Evolutionary conservation across 2,888 invertebrate species (phyloP), one percentile per base, ranked within the genome.

Genomic region (Enchytraeus crypticus): DNA sequence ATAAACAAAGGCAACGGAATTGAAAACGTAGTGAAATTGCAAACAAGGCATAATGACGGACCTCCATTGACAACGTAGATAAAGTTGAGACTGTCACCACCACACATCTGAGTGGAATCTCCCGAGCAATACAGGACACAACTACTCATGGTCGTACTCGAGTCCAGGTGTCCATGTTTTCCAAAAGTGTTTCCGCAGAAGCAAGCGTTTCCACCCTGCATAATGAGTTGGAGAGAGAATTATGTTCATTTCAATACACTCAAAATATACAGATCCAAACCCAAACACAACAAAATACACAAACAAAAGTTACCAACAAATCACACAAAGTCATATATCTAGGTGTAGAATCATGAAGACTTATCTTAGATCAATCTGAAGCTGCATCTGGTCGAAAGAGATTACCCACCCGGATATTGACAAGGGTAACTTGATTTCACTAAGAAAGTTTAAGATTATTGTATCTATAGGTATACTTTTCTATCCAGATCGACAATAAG

Each of bases 151-250:
- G 32, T 34, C 8, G 38, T 27, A 26, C 27, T 2, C 14, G 55
- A 54, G 21, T 59, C 57, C 1, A 54, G 38, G 8, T 34, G 26
- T n/a, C 62, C 62, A 43, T 62, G 59, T n/a, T 45, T 18, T 18
- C 62, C 62, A 34, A 38, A 62, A 30, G 43, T 46, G 21, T 58
- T 32, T 8, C 62, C 62, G 30, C 62, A 62, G 49, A 27, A 58
- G 23, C 62, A 62, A 8, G 21, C 26, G 21, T 34, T 34, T 3
- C 62, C 62, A 1, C 51, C 51, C 61, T 61, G 47, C 5, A 59
- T 0, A 27, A 43, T 4, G 29, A 1, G 18, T 26, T 18, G 29
- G 3, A 27, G 27, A 49, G 29, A 26, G 3, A n/a, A n/a, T n/a
- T n/a, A n/a, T n/a, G n/a, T n/a, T n/a, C n/a, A n/a, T n/a, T n/a